Evolutionary conservation across 2,113 vertebrate species (phyloP).

Genomic region (Rattus rattus): DNA sequence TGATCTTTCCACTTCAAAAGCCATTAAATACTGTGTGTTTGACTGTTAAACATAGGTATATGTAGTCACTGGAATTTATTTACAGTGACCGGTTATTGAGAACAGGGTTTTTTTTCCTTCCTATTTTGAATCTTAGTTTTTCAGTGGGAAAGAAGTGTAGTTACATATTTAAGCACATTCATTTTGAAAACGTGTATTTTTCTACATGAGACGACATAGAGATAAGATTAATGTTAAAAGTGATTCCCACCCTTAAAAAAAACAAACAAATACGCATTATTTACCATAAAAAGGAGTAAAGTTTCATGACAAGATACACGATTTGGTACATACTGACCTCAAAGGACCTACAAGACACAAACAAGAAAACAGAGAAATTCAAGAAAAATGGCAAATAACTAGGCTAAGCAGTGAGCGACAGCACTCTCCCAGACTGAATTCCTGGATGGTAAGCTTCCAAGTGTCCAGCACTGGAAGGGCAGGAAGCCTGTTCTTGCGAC

Average conservation of each 20-base stretch:
- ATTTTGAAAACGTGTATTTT: constrained; percentile 30
- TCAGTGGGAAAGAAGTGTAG: neutral
- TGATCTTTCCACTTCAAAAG: neutral
- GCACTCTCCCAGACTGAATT: neutral
- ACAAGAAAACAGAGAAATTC: neutral
- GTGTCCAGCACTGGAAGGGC: neutral
- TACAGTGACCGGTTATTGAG: neutral
- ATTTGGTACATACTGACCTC: neutral
- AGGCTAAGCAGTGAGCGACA: neutral
- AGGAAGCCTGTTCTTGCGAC: neutral
- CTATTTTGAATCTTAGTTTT: neutral
- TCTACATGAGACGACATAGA: neutral
- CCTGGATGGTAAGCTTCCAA: neutral
- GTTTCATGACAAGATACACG: neutral
- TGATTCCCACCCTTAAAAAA: neutral
- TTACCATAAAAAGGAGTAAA: constrained; percentile 32
- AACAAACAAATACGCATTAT: neutral
- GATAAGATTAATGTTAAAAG: constrained; percentile 44
- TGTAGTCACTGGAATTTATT: neutral
- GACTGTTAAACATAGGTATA: neutral
- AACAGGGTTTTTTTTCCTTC: neutral
- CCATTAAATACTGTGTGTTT: neutral
- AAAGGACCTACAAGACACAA: neutral
- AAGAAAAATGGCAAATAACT: neutral
- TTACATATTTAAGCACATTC: neutral